A percentile compares a stretch with the other conserved stretches of the same genome.
phyloP scores from a whole-genome alignment of 1,140 invertebrate genomes.

The Aphaenogaster rudis region DNA sequence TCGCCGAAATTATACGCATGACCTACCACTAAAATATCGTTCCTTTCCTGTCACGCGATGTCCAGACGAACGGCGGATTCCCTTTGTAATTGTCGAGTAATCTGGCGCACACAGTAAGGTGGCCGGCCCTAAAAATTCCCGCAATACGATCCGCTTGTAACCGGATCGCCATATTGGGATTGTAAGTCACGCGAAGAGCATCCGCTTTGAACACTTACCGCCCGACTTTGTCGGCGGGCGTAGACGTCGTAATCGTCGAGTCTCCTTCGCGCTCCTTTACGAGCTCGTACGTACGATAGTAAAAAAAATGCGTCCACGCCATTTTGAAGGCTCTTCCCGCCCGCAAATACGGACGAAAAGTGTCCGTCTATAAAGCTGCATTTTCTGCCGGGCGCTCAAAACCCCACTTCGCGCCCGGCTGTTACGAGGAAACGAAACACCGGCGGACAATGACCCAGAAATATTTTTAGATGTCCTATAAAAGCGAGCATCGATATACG shows the following conservation, averaged over 20 bases:
- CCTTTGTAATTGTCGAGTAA: slow-evolving; percentile 52
- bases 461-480: slow-evolving; percentile 59
- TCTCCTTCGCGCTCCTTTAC: slow-evolving; percentile 44
- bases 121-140: slow-evolving; percentile 33
- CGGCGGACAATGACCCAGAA: slow-evolving; percentile 56
- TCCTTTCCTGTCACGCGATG: slow-evolving; percentile 46
- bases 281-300: slow-evolving; percentile 55
- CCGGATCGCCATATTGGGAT: slow-evolving; percentile 48
- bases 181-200: slow-evolving; percentile 52
- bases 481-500: slow-evolving; percentile 28
- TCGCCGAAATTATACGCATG: slow-evolving; percentile 25
- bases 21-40: slow-evolving; percentile 13
- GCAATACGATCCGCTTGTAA: slow-evolving; percentile 43
- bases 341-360: slow-evolving; percentile 48
- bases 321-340: slow-evolving; percentile 22
- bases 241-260: slow-evolving; percentile 44
- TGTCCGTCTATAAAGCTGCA: slow-evolving; percentile 53
- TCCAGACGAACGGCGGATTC: slow-evolving; percentile 10
- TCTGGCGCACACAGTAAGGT: slow-evolving; percentile 5
- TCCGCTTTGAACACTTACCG: slow-evolving; percentile 53
- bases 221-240: slow-evolving; percentile 40
- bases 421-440: slow-evolving; percentile 48
- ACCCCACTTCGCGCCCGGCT: slow-evolving; percentile 14
- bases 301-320: slow-evolving; percentile 59
- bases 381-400: slow-evolving; percentile 49